phyloP scores from a whole-genome alignment of 2,113 vertebrate genomes.

The Paramisgurnus dabryanus region DNA sequence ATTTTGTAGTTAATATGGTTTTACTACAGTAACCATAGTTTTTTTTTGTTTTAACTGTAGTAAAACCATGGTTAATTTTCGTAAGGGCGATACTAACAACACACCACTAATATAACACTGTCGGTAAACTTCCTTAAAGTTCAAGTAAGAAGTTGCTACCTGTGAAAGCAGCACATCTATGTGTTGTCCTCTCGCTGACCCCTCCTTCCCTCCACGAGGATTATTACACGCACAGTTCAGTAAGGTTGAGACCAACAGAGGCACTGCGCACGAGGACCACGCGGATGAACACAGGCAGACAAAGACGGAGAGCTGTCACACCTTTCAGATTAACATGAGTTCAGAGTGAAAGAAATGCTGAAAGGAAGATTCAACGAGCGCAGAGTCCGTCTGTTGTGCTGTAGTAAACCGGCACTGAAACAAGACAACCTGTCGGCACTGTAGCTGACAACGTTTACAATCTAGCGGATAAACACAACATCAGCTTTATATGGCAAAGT shows the following conservation, averaged over 20 bases:
- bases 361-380: conserved; percentile 11
- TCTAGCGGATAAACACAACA: conserved; percentile 25
- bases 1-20: too few species aligned
- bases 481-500: conserved; percentile 80
- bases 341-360: neutral
- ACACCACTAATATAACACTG: neutral
- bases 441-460: conserved; percentile 1
- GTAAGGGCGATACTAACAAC: neutral
- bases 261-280: neutral
- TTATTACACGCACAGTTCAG: conserved; percentile 16
- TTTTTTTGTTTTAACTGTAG: too few species aligned
- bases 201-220: neutral
- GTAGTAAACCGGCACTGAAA: conserved; percentile 13
- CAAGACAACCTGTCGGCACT: conserved; percentile 26
- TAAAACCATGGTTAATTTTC: too few species aligned
- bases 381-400: conserved; percentile 9
- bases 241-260: neutral
- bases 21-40: too few species aligned
- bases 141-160: neutral
- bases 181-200: neutral
- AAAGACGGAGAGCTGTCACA: conserved; percentile 35
- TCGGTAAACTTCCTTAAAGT: neutral
- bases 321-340: neutral
- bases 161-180: neutral
- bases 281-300: neutral